Conservation (phyloP, 2,113 vertebrate species). For the Pandion haliaetus region DNA sequence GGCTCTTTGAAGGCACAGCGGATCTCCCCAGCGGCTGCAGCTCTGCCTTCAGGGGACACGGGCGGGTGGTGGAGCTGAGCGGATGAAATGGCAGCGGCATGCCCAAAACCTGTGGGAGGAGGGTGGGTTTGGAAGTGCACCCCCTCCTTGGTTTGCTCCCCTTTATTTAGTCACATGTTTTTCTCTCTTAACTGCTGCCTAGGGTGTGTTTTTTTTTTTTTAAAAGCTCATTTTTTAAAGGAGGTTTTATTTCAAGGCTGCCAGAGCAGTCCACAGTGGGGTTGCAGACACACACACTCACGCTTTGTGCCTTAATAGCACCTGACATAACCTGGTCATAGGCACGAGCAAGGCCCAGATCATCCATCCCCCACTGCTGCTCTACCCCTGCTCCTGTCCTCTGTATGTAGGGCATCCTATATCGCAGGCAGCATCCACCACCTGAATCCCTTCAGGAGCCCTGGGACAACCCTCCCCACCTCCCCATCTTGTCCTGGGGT, state of each 20-base stretch:
- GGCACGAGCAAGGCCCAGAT: not conserved
- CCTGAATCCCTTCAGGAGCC: not conserved
- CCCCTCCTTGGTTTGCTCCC: not conserved
- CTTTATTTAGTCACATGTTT: not conserved
- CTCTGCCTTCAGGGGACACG: not conserved
- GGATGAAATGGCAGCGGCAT: not conserved
- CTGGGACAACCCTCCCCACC: not conserved
- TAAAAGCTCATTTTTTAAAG: not conserved
- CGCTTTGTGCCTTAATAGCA: not conserved
- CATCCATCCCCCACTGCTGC: not conserved
- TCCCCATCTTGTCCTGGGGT: not conserved
- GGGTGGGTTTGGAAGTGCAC: not conserved
- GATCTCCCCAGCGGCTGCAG: not conserved
- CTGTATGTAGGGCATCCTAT: not conserved
- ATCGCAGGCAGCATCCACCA: not conserved
- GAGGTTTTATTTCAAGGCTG: not conserved
- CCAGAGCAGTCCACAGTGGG: not conserved
- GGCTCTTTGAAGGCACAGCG: slow-evolving; percentile 14
- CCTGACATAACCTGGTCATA: slow-evolving; percentile 57
- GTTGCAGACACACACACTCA: not conserved
- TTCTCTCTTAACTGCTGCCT: not conserved
- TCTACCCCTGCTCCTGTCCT: not conserved
- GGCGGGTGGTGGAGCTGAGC: not conserved
- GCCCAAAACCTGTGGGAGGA: not conserved
- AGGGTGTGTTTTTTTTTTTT: not conserved